These are phyloP conservation scores for Formica selysi DNA, from an alignment of 1,140 invertebrate species.

Conservation along the genomic window DNA sequence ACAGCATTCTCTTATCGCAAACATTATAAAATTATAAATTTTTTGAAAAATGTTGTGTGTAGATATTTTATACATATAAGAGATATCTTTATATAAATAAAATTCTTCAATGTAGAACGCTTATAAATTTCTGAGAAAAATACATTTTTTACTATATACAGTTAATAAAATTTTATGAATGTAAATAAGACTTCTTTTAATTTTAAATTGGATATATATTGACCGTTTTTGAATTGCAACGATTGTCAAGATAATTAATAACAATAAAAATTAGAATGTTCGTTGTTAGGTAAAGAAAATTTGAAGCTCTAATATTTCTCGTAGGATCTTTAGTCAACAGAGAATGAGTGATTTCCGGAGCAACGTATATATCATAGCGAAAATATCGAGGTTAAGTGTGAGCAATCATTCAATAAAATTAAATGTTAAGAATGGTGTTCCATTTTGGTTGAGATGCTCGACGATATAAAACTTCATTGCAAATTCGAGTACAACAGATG, in stretches of 20 bases:
- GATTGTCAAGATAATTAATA: neutral
- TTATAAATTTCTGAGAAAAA: neutral
- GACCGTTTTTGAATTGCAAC: neutral
- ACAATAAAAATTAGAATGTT: neutral
- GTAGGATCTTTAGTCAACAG: constrained; percentile 5
- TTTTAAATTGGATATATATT: constrained; percentile 11
- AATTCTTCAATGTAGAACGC: neutral
- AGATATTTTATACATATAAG: neutral
- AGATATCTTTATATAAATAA: constrained; percentile 13
- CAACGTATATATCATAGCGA: neutral
- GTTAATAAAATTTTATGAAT: neutral
- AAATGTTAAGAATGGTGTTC: constrained; percentile 56
- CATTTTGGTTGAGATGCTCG: constrained; percentile 27
- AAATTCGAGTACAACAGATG: constrained; percentile 32
- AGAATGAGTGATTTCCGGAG: constrained; percentile 15
- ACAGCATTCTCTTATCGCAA: neutral
- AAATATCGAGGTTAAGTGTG: constrained; percentile 49
- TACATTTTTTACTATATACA: neutral
- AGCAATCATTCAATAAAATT: constrained; percentile 58
- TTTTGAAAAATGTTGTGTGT: neutral
- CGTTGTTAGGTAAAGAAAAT: neutral
- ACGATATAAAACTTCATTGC: constrained; percentile 14
- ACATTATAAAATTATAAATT: neutral
- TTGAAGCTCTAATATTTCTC: neutral
- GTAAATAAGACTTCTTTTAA: neutral